Evolutionary conservation across 2,888 invertebrate species (phyloP).

Genomic region (Napeogenes sylphis): DNA sequence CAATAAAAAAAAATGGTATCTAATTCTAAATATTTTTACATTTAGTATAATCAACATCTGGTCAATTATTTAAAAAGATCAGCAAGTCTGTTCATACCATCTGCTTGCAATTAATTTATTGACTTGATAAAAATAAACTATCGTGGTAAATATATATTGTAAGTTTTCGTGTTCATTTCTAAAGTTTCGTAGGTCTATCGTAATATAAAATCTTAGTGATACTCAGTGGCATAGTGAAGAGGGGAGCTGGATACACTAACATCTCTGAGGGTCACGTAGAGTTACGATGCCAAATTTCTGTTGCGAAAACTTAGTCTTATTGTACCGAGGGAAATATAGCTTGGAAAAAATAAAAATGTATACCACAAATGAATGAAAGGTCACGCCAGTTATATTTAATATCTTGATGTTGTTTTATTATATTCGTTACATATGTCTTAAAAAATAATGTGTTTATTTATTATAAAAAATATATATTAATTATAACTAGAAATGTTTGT

Average conservation of each 20-base stretch:
- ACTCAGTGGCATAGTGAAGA: slow-evolving; percentile 55
- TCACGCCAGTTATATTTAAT: neutral
- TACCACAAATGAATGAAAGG: slow-evolving; percentile 25
- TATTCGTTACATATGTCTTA: neutral
- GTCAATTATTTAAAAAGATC: too few species aligned
- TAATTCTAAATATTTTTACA: too few species aligned
- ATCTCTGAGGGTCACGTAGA: slow-evolving; percentile 67
- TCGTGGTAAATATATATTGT: neutral
- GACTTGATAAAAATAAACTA: too few species aligned
- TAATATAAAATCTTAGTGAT: slow-evolving; percentile 62
- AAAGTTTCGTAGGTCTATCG: slow-evolving; percentile 32
- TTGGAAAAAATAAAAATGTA: slow-evolving; percentile 51
- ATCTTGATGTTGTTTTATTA: neutral
- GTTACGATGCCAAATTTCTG: slow-evolving; percentile 63
- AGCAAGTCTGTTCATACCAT: too few species aligned
- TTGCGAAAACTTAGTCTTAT: slow-evolving; percentile 60
- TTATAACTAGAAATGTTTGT: too few species aligned
- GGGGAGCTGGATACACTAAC: slow-evolving; percentile 67
- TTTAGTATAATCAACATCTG: too few species aligned
- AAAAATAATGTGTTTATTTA: neutral
- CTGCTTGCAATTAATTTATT: too few species aligned
- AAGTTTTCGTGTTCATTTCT: slow-evolving; percentile 22
- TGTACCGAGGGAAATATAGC: slow-evolving; percentile 62
- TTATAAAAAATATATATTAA: too few species aligned
- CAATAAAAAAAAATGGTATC: too few species aligned